A percentile compares a stretch with the other conserved stretches of the same genome.
Evolutionary conservation across 2,113 vertebrate species (phyloP).

Genomic region (Ariopsis seemanni): DNA sequence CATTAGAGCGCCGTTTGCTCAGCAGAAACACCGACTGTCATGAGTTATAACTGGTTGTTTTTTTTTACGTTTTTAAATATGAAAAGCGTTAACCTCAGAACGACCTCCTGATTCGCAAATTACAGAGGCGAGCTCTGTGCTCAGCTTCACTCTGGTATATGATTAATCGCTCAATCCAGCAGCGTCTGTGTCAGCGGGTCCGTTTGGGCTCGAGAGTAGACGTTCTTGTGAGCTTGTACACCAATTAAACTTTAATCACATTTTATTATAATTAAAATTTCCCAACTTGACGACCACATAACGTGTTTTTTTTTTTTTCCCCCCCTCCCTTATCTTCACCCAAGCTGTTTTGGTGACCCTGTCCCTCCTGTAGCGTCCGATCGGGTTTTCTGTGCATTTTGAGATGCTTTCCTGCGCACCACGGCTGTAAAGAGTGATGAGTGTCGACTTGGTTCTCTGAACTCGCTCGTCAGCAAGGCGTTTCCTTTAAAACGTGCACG

Average conservation of each 20-base stretch:
- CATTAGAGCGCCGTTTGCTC: slow-evolving; percentile 9
- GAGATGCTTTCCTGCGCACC: neutral
- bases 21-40: slow-evolving; percentile 11
- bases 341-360: neutral
- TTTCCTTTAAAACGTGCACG: neutral
- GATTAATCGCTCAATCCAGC: slow-evolving; percentile 11
- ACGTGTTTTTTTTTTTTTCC: too few relatives aligned
- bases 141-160: slow-evolving; percentile 19
- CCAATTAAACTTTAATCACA: neutral
- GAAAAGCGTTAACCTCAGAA: slow-evolving; percentile 42
- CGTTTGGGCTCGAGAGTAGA: neutral
- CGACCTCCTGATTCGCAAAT: slow-evolving; percentile 43
- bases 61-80: neutral
- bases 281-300: neutral
- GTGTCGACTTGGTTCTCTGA: neutral
- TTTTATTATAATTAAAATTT: neutral
- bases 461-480: neutral
- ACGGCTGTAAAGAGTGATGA: neutral
- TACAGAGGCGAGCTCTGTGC: slow-evolving; percentile 16
- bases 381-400: neutral
- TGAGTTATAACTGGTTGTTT: slow-evolving; percentile 6
- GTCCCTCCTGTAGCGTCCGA: neutral
- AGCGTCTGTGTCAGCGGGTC: too few relatives aligned
- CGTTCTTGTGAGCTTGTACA: neutral
- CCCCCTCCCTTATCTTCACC: neutral